Base-by-base conservation (phyloP, 2,888 invertebrate species). In the Eumacrocentrus americanus region DNA sequence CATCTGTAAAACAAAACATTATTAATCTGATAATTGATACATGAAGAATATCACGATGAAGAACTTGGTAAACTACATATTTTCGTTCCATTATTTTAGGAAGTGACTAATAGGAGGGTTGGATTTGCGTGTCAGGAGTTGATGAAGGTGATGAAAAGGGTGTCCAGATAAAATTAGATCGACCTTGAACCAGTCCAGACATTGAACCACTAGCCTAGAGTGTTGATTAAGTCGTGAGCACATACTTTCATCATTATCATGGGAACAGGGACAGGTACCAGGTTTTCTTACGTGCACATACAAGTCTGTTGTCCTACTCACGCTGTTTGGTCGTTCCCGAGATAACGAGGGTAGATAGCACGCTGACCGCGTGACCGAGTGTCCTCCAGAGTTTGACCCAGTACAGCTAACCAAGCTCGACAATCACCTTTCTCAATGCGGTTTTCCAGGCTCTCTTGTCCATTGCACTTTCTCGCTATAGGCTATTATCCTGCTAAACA, bases 1-100 rank as follows among this genome's bases (percentile, higher is more conserved):
- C 80, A 80, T 80, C 80, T 80, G 65, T 6, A 9, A 52, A 46
- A 34, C 3, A 34, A 40, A 57, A 37, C 23, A 12, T 58, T 4
- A 9, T 34, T 23, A 9, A 47, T 12, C 16, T 22, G 1, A 22
- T 22, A 7, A 2, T 56, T 18, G 7, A 23, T 20, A 0, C 4
- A 22, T 18, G 9, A 18, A 51, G 9, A 2, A 16, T 5, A 34
- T 20, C 1, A 18, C 7, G 12, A 6, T n/a, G 7, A 16, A 38
- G 51, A n/a, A 51, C 12, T 37, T n/a, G 4, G 1, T 11, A 18
- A 20, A 44, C 12, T 20, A 35, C 7, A 38, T 22, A 29, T 23
- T 42, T 14, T 18, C 48, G 37, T 47, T 46, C 14, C 29, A 22
- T 11, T 12, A 44, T 42, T 34, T n/a, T 2, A 12, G 18, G 23